Base-by-base conservation (phyloP, 2,888 invertebrate species). In the Synergus japonicus region DNA sequence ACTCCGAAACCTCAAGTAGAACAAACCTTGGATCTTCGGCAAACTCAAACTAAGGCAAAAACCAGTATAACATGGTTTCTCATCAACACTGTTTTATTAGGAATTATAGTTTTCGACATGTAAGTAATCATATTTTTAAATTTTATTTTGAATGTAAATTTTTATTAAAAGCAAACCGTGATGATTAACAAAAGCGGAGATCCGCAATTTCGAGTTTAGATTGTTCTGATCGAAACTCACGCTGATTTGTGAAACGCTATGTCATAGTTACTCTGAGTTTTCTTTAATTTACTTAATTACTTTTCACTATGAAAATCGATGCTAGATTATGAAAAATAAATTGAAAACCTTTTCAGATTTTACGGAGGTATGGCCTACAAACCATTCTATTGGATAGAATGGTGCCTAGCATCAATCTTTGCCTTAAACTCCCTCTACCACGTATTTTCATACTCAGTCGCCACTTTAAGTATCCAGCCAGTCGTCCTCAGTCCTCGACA, bases 41-140 rank as follows among this genome's bases (percentile, higher is more conserved):
- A 94, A 84, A 93, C 91, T 0, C 92, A 93, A 79, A 92, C 90
- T 81, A 94, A 93, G 88, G 93, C 94, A 4, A 92, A 93, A 9
- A 92, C 89, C 77, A 93, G 94, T 37, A 88, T 94, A n/a, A 93
- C 93, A 84, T 95, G 95, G 94, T 94, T 94, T 73, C 87, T 92
- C 13, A 88, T 95, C 18, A 95, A 95, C 87, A 92, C 93, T n/a
- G 87, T 92, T 12, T 86, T 95, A 44, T 90, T 95, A 46, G 86
- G 93, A 15, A 86, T 94, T 76, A 91, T 95, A 60, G 88, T 93
- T 10, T 95, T 94, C 87, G 95, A 95, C 88, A 92, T 95, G 95
- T 95, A 91, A 93, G 94, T 92, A 64, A 79, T 67, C 22, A 7
- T 18, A 44, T 41, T 18, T 66, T 18, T 64, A n/a, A n/a, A 44